Conservation (phyloP, 2,888 invertebrate genomes). For the Morpho deidamia region DNA sequence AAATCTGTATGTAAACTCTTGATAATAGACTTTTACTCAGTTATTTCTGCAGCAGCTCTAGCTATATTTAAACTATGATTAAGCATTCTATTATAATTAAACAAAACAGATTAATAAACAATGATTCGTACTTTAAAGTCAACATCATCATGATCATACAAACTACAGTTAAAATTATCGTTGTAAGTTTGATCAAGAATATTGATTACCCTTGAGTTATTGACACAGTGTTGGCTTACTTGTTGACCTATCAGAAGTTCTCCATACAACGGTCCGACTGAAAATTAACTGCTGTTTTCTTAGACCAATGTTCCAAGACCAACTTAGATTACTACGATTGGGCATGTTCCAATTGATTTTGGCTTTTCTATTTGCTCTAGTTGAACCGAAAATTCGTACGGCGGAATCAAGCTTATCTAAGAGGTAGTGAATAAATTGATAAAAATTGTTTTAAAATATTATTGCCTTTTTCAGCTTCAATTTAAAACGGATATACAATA, state of each 20-base stretch:
- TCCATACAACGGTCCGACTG: constrained; percentile 3
- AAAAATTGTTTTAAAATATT: too few relatives aligned
- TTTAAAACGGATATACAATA: too few relatives aligned
- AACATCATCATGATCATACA: too few relatives aligned
- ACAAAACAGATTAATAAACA: too few relatives aligned
- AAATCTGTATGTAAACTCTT: too few relatives aligned
- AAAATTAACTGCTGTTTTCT: constrained; percentile 10
- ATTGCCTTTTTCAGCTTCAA: too few relatives aligned
- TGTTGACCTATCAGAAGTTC: constrained; percentile 11
- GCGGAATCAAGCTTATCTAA: not conserved
- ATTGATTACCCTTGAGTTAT: constrained; percentile 9
- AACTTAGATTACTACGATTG: constrained; percentile 9
- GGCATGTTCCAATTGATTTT: constrained; percentile 2
- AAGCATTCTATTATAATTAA: too few relatives aligned
- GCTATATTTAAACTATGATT: too few relatives aligned
- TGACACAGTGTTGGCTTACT: constrained; percentile 1
- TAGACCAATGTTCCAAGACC: not conserved
- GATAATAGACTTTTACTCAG: too few relatives aligned
- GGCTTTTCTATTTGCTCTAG: not conserved
- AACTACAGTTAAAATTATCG: not conserved
- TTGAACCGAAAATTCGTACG: not conserved
- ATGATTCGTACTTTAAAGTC: too few relatives aligned
- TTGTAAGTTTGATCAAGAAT: constrained; percentile 1
- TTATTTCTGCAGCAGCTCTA: too few relatives aligned
- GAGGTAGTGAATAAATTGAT: too few relatives aligned